These are phyloP conservation scores for Sympetrum striolatum DNA, from an alignment of 2,888 invertebrate genomes.

Conservation along the genomic window DNA sequence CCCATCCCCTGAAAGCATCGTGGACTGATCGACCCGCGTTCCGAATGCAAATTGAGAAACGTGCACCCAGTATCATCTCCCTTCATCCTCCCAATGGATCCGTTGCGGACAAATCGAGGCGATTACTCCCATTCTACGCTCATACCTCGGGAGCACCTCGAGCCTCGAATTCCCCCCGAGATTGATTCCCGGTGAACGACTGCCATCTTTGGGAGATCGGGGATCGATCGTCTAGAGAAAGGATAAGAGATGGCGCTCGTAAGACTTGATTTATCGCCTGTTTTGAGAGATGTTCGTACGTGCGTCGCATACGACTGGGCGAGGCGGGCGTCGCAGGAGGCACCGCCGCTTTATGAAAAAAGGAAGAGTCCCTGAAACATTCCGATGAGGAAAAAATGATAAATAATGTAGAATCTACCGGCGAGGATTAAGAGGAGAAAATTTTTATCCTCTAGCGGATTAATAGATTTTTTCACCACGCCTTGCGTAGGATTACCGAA, in stretches of 20 bases:
- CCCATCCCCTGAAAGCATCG: neutral
- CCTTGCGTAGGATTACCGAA: too few relatives aligned
- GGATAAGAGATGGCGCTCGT: neutral
- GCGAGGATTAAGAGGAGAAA: neutral
- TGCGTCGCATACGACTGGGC: neutral
- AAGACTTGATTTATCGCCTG: neutral
- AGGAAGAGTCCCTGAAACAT: neutral
- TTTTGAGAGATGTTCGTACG: neutral
- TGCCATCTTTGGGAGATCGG: neutral
- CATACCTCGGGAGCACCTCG: neutral
- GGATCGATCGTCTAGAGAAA: neutral
- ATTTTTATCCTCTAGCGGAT: neutral
- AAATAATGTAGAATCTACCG: neutral
- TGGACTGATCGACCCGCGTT: neutral
- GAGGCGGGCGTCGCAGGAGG: neutral
- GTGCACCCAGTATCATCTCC: neutral
- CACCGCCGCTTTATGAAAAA: neutral
- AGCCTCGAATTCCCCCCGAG: neutral
- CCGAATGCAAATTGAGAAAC: neutral
- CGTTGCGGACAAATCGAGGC: neutral
- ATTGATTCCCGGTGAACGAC: neutral
- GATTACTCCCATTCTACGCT: neutral
- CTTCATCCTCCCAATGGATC: neutral
- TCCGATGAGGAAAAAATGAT: neutral
- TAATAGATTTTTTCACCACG: too few relatives aligned